Evolutionary conservation across 2,888 invertebrate genomes (phyloP).

Genomic region (Scelioninae gen. 1): DNA sequence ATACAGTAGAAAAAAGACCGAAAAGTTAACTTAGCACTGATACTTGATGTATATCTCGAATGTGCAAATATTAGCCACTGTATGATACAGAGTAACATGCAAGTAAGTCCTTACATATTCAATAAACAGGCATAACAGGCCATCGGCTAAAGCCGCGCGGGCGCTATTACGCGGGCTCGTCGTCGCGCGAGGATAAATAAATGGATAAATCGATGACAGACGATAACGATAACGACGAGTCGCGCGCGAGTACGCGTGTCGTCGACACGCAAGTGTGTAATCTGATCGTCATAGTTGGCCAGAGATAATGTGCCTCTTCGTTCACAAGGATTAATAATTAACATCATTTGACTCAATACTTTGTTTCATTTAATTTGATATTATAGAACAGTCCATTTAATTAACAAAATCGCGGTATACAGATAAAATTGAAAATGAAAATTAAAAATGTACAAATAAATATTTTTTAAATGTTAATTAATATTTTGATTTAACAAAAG

Average conservation of each 20-base stretch:
- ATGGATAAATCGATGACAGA: slow-evolving; percentile 67
- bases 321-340: slow-evolving; percentile 56
- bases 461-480: too few species aligned
- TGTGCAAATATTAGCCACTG: slow-evolving; percentile 15
- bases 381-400: too few species aligned
- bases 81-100: slow-evolving; percentile 11
- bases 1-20: not conserved
- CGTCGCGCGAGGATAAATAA: slow-evolving; percentile 39
- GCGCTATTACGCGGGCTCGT: slow-evolving; percentile 2
- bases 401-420: too few species aligned
- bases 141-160: slow-evolving; percentile 42
- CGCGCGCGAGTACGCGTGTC: slow-evolving; percentile 43
- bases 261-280: slow-evolving; percentile 50
- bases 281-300: slow-evolving; percentile 52
- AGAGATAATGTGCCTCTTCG: slow-evolving; percentile 50
- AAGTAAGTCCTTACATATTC: slow-evolving; percentile 46
- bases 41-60: slow-evolving; percentile 33
- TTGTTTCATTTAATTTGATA: too few species aligned
- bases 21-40: not conserved
- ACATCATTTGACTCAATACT: not conserved
- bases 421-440: too few species aligned
- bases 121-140: slow-evolving; percentile 59
- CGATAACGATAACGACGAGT: slow-evolving; percentile 62
- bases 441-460: too few species aligned
- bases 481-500: too few species aligned